Evolutionary conservation across 2,797 vertebrate species (phyloP).

Genomic region (Lophura swinhoii): DNA sequence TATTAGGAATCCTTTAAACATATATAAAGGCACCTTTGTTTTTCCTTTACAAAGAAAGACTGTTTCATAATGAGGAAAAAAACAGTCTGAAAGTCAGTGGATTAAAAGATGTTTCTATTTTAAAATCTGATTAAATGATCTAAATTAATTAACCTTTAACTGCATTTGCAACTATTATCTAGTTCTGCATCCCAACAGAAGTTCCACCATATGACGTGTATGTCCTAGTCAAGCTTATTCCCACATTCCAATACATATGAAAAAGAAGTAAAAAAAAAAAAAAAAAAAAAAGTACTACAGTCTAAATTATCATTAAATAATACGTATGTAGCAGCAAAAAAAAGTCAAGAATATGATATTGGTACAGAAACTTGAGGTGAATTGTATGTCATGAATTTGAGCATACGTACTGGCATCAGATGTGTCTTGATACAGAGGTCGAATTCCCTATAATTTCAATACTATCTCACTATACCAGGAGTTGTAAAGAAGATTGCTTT

Average conservation of each 20-base stretch:
- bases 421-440: not conserved
- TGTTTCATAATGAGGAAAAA: not conserved
- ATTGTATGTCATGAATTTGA: not conserved
- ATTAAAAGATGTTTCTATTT: constrained; percentile 2
- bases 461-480: not conserved
- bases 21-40: not conserved
- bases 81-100: not conserved
- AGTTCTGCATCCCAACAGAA: constrained; percentile 40
- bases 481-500: not conserved
- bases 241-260: not conserved
- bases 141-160: constrained; percentile 65
- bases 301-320: constrained; percentile 5
- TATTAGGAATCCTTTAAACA: not conserved
- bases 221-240: constrained; percentile 11
- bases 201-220: constrained; percentile 47
- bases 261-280: not conserved
- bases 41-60: not conserved
- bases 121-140: constrained; percentile 14
- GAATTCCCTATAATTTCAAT: not conserved
- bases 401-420: not conserved
- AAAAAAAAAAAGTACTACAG: not conserved
- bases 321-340: not conserved
- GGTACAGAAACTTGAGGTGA: not conserved
- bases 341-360: not conserved
- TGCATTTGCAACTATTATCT: constrained; percentile 33